phyloP scores from a whole-genome alignment of 2,888 invertebrate genomes.

The Scelioninae gen. 1 region DNA sequence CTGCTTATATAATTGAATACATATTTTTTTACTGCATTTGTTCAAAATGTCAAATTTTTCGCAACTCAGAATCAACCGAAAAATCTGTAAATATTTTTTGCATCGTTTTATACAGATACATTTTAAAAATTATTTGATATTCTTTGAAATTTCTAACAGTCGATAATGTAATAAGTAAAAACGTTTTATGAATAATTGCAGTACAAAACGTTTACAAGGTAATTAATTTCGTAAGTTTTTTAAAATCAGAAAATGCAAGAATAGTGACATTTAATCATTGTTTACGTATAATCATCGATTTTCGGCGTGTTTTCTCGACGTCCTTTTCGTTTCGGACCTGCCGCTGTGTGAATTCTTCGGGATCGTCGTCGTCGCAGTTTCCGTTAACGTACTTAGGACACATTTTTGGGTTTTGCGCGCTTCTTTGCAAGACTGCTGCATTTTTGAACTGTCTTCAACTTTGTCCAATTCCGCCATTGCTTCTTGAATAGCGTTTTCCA shows the following conservation, averaged over 20 bases:
- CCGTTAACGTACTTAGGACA: conserved; percentile 28
- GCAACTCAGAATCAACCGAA: no score
- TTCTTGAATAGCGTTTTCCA: conserved; percentile 96
- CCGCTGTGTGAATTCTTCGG: conserved; percentile 61
- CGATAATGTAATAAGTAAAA: background rate
- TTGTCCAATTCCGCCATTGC: conserved; percentile 94
- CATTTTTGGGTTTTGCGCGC: conserved; percentile 45
- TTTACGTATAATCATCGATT: conserved; percentile 48
- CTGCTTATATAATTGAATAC: no score
- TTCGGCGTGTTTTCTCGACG: conserved; percentile 74
- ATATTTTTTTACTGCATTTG: no score
- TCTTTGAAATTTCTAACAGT: background rate
- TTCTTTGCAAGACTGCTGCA: conserved; percentile 42
- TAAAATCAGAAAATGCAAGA: conserved; percentile 16
- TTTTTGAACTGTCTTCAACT: conserved; percentile 72
- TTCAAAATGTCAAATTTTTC: no score
- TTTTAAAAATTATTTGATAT: background rate
- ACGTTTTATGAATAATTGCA: background rate
- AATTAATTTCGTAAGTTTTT: background rate
- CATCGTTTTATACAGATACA: background rate
- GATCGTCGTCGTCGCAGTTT: conserved; percentile 59
- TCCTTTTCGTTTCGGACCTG: conserved; percentile 73
- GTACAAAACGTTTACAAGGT: background rate
- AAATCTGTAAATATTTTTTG: no score
- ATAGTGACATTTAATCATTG: background rate